A percentile compares a stretch with the other conserved stretches of the same genome.
phyloP scores from a whole-genome alignment of 2,113 vertebrate species.

The Oriolus oriolus region DNA sequence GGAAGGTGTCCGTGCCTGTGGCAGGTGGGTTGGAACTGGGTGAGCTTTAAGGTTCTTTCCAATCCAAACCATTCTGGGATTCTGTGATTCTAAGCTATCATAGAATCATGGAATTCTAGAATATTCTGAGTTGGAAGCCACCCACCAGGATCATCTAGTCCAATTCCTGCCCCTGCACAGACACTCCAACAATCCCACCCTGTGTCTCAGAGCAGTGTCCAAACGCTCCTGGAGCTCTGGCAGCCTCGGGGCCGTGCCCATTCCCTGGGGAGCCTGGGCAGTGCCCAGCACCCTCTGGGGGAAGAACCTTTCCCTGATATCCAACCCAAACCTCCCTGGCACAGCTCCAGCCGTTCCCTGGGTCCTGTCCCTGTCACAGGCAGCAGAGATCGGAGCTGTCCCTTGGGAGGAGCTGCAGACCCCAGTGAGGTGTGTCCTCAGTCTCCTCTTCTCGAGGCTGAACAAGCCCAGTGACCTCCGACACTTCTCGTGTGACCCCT shows the following conservation, averaged over 20 bases:
- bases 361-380: accelerated
- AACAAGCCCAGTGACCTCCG: neutral
- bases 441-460: neutral
- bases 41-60: neutral
- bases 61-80: neutral
- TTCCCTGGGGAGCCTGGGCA: neutral
- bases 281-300: neutral
- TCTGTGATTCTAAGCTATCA: neutral
- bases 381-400: neutral
- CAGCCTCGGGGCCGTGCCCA: neutral
- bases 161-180: neutral
- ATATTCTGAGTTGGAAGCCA: neutral
- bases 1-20: neutral
- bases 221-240: neutral
- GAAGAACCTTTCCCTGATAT: accelerated
- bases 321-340: accelerated
- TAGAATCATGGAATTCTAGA: neutral
- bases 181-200: neutral
- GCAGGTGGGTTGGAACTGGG: neutral
- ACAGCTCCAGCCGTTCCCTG: accelerated
- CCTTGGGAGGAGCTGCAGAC: neutral
- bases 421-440: neutral
- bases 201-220: accelerated
- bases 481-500: neutral
- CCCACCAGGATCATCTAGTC: accelerated